Evolutionary conservation across 92 coral and sea anemone genomes (phyloP).

Genomic region (Zoanthus sociatus): DNA sequence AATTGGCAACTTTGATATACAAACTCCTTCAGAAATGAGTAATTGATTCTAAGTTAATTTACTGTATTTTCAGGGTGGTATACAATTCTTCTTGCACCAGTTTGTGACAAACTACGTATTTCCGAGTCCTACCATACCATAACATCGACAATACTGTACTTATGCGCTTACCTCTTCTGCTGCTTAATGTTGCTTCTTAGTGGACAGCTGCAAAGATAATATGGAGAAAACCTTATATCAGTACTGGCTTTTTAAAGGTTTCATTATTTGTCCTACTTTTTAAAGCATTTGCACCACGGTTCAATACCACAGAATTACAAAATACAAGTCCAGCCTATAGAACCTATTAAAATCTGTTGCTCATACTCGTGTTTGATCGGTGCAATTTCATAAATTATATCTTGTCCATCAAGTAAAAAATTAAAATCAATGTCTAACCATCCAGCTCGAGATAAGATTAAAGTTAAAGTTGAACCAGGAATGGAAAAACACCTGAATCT

Average conservation of each 20-base stretch:
- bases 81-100: neutral
- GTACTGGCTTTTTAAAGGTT: conserved; percentile 7
- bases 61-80: neutral
- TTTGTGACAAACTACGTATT: neutral
- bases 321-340: neutral
- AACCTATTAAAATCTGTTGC: conserved; percentile 9
- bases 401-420: too few relatives aligned
- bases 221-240: conserved; percentile 18
- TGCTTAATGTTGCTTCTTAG: conserved; percentile 11
- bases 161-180: conserved; percentile 9
- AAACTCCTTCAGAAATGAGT: conserved; percentile 22
- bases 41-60: neutral
- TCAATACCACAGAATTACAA: conserved; percentile 8
- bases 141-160: conserved; percentile 12
- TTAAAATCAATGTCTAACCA: too few relatives aligned
- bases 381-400: too few relatives aligned
- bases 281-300: conserved; percentile 10
- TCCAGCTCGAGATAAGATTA: too few relatives aligned
- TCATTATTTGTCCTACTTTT: conserved; percentile 4
- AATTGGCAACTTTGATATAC: conserved; percentile 2
- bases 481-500: too few relatives aligned
- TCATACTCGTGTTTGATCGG: neutral
- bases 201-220: conserved; percentile 15
- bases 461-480: too few relatives aligned
- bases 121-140: neutral